Percentiles rank a stretch among this genome's conserved stretches.
Evolutionary conservation across 2,888 invertebrate species (phyloP).

Genomic region (Rutpela maculata): DNA sequence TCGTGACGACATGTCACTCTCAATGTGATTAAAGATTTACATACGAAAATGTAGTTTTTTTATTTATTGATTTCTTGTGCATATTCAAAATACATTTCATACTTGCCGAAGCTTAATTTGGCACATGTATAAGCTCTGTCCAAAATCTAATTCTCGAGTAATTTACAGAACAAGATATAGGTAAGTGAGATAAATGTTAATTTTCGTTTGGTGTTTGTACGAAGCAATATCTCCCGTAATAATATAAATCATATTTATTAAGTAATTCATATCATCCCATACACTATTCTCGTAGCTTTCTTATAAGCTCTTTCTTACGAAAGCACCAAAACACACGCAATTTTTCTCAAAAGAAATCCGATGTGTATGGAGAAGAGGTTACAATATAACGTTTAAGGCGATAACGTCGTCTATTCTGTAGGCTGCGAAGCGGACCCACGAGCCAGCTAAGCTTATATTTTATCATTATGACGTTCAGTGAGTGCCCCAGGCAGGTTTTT

Average conservation of each 20-base stretch:
- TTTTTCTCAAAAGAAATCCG: constrained; percentile 36
- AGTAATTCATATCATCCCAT: constrained; percentile 33
- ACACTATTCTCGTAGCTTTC: constrained; percentile 27
- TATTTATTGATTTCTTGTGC: too few species aligned
- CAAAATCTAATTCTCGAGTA: background rate
- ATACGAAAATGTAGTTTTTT: too few species aligned
- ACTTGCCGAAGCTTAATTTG: too few species aligned
- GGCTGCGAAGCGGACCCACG: constrained; percentile 48
- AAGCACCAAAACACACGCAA: constrained; percentile 30
- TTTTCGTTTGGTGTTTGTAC: background rate
- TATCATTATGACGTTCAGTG: constrained; percentile 62
- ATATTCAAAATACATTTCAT: too few species aligned
- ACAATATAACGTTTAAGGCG: constrained; percentile 37
- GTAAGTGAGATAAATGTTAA: constrained; percentile 1
- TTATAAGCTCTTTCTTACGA: constrained; percentile 22
- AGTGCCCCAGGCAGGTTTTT: constrained; percentile 52
- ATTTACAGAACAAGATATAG: background rate
- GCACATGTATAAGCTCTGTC: too few species aligned
- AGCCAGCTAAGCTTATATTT: constrained; percentile 57
- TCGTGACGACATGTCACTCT: too few species aligned
- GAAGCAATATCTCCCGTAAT: background rate
- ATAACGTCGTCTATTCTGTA: constrained; percentile 38
- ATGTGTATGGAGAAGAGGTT: constrained; percentile 20
- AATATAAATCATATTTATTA: constrained; percentile 40
- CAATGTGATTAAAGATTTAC: too few species aligned